Conservation (phyloP, 92 coral and sea anemone genomes). For the Porites cylindrica region DNA sequence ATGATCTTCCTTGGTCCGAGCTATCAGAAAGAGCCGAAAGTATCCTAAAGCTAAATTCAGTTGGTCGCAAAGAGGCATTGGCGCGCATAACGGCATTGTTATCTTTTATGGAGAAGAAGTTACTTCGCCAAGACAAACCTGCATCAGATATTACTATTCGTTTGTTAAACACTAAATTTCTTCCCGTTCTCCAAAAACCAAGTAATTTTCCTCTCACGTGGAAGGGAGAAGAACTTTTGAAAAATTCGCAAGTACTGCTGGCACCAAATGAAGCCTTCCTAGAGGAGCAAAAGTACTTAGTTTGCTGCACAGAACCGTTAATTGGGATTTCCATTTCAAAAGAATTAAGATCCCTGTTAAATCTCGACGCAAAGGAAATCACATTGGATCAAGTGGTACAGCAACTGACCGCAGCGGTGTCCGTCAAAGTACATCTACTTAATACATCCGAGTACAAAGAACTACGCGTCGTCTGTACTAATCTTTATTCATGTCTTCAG, state of each 20-base stretch:
- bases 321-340: constrained; percentile 34
- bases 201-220: constrained; percentile 55
- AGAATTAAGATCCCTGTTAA: constrained; percentile 30
- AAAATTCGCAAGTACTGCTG: constrained; percentile 12
- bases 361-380: constrained; percentile 24
- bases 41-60: constrained; percentile 28
- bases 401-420: constrained; percentile 55
- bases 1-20: constrained; percentile 74
- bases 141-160: neutral
- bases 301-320: constrained; percentile 54
- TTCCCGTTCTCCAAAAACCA: constrained; percentile 64
- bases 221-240: constrained; percentile 62
- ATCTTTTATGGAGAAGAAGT: constrained; percentile 44
- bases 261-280: constrained; percentile 54
- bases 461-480: no score
- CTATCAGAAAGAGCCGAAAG: constrained; percentile 75
- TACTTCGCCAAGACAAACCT: neutral
- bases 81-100: constrained; percentile 40
- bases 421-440: neutral
- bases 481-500: no score
- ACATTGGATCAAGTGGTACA: constrained; percentile 32
- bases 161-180: constrained; percentile 40
- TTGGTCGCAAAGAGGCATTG: constrained; percentile 39
- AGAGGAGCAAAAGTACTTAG: constrained; percentile 42
- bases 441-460: no score